Conservation (phyloP, 2,888 invertebrate genomes). For the Amblyjoppa proteus region DNA sequence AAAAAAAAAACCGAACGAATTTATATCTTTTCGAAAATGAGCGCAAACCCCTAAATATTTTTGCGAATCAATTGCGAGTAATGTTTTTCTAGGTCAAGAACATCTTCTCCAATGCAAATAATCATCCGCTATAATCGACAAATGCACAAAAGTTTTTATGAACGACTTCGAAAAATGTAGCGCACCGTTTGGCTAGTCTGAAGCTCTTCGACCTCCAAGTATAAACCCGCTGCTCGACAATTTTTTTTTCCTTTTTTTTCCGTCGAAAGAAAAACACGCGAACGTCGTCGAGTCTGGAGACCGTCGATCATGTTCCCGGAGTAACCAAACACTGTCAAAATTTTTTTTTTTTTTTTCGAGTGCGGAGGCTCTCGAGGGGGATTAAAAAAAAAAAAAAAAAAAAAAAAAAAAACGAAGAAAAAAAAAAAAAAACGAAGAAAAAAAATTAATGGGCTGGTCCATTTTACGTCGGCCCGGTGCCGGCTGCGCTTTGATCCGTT, state of each 20-base stretch:
- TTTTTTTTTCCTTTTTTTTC: background rate
- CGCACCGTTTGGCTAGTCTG: no score
- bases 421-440: background rate
- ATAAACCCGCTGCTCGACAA: background rate
- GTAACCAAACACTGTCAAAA: conserved; percentile 64
- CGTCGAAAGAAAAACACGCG: conserved; percentile 46
- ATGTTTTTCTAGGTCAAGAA: no score
- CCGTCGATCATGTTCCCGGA: conserved; percentile 38
- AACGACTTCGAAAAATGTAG: no score
- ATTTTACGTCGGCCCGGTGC: conserved; percentile 14
- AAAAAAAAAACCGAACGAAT: no score
- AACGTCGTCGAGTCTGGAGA: conserved; percentile 48
- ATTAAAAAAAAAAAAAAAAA: background rate
- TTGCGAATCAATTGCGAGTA: no score
- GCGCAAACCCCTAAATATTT: no score
- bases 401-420: background rate
- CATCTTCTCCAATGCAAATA: no score
- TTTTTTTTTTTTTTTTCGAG: conserved; percentile 31
- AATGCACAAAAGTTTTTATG: no score
- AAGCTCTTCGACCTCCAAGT: no score
- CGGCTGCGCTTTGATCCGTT: conserved; percentile 38
- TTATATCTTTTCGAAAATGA: no score
- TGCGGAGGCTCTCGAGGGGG: background rate
- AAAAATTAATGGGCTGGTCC: conserved; percentile 57
- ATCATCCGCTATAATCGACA: no score